Conservation (phyloP, 2,888 invertebrate genomes). For the Thysanoteuthis rhombus region DNA sequence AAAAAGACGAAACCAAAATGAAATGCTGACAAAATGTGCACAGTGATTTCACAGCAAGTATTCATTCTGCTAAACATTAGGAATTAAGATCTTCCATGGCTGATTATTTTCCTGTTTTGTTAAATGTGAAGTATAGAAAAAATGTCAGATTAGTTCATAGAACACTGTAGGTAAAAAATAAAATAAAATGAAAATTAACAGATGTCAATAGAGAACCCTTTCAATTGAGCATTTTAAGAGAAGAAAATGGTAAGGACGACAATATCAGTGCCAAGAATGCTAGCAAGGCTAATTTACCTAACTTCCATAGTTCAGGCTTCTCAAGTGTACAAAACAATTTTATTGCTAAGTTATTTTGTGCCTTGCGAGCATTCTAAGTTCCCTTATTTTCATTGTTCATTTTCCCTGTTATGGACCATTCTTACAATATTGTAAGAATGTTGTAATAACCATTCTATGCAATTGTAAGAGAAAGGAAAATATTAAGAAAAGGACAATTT, state of each 20-base stretch:
- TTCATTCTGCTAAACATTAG: background rate
- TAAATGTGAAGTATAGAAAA: background rate
- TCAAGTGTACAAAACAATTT: background rate
- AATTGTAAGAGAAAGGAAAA: background rate
- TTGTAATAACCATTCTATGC: background rate
- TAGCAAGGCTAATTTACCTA: background rate
- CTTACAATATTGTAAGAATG: background rate
- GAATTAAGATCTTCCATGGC: background rate
- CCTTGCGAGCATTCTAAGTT: background rate
- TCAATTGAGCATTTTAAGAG: background rate
- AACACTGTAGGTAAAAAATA: background rate
- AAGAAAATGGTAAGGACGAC: background rate
- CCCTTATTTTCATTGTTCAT: background rate
- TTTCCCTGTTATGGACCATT: background rate
- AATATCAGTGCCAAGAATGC: background rate
- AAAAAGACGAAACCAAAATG: background rate
- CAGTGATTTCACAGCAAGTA: background rate
- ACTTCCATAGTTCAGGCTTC: background rate
- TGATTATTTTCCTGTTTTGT: background rate
- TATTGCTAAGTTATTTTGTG: background rate
- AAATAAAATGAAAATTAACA: background rate
- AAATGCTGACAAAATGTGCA: background rate
- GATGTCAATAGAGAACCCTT: background rate
- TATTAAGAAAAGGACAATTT: no score
- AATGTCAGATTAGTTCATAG: background rate